Evolutionary conservation across 2,888 invertebrate genomes (phyloP).

Genomic region (Pseudeuparius sepicola): DNA sequence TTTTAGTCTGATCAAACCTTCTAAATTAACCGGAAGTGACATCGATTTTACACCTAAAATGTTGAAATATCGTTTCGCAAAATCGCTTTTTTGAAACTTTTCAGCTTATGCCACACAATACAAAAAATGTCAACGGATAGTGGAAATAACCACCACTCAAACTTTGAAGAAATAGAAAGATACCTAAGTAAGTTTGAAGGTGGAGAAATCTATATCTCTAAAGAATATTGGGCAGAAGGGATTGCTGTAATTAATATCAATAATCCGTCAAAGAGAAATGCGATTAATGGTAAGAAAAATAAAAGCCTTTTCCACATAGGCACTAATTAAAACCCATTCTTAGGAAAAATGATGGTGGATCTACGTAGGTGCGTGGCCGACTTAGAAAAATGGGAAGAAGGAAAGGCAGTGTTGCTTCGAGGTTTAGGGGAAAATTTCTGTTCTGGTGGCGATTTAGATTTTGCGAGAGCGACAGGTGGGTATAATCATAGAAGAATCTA

Average conservation of each 20-base stretch:
- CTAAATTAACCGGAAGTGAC: too few species aligned
- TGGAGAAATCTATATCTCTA: conserved; percentile 26
- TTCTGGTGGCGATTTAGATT: conserved; percentile 33
- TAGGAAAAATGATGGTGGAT: conserved; percentile 35
- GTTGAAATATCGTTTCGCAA: too few species aligned
- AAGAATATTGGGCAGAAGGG: conserved; percentile 27
- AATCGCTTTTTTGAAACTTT: too few species aligned
- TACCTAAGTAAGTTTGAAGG: conserved; percentile 25
- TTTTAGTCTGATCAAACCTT: too few species aligned
- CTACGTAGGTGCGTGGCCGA: conserved; percentile 27
- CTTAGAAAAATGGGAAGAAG: conserved; percentile 32
- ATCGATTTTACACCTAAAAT: too few species aligned
- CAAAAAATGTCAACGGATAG: too few species aligned
- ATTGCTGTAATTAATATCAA: conserved; percentile 30
- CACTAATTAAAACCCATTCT: conserved; percentile 10
- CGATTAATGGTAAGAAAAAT: conserved; percentile 30
- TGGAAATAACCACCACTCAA: too few species aligned
- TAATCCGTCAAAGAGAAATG: conserved; percentile 31
- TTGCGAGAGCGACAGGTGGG: conserved; percentile 28
- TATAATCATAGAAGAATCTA: conserved; percentile 10
- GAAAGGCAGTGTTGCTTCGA: conserved; percentile 32
- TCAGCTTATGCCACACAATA: too few species aligned
- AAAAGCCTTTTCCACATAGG: conserved; percentile 2
- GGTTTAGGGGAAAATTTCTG: conserved; percentile 32
- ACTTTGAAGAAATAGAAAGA: too few species aligned